Percentiles rank a stretch among this genome's conserved stretches.
Conservation (phyloP, 2,888 invertebrate genomes). For the Andrena haemorrhoa region DNA sequence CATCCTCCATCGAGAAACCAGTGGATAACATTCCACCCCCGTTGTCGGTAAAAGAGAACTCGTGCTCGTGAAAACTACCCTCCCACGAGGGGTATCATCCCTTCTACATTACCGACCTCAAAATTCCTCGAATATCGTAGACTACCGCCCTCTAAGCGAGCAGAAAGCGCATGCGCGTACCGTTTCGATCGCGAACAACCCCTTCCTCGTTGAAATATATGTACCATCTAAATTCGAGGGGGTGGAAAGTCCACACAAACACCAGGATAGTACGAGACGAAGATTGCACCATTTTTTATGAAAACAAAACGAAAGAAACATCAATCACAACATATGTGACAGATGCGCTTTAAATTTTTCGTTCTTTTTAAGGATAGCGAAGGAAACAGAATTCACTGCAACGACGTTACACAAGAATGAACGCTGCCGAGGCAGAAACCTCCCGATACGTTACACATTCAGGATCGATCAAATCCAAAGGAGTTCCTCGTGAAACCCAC, state of each 20-base stretch:
- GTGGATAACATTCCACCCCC: slow-evolving; percentile 11
- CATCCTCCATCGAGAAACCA: background rate
- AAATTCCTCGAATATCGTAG: background rate
- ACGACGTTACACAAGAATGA: too few species aligned
- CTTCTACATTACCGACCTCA: slow-evolving; percentile 70
- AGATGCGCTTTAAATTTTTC: background rate
- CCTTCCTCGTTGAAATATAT: slow-evolving; percentile 39
- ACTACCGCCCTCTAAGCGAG: slow-evolving; percentile 70
- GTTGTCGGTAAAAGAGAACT: slow-evolving; percentile 58
- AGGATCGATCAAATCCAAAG: background rate
- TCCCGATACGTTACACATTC: background rate
- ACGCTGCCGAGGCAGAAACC: background rate
- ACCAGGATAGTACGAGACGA: background rate
- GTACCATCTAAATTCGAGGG: slow-evolving; percentile 30
- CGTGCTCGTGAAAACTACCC: slow-evolving; percentile 35
- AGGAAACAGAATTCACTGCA: too few species aligned
- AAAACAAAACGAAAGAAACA: background rate
- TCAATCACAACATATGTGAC: background rate
- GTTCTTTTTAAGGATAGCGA: background rate
- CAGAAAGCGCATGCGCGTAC: slow-evolving; percentile 81
- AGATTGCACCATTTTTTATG: slow-evolving; percentile 8
- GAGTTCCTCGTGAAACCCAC: background rate
- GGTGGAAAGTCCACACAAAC: background rate
- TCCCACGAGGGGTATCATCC: slow-evolving; percentile 45
- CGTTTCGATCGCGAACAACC: slow-evolving; percentile 77